phyloP scores from a whole-genome alignment of 1,140 invertebrate genomes.

The Tenebrio molitor region DNA sequence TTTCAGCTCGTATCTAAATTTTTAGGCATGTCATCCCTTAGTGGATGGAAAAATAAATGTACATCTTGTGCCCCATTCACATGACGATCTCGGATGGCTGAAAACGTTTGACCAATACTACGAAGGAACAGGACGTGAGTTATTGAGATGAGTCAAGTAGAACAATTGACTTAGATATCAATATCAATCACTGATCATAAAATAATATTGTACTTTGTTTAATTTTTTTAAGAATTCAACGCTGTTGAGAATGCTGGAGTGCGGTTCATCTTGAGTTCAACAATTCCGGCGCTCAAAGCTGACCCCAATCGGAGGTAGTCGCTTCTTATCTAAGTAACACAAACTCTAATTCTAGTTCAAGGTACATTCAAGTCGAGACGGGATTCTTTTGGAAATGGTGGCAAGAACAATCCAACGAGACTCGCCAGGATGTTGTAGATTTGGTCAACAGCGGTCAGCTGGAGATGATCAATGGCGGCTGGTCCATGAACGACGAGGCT shows the following conservation, averaged over 20 bases:
- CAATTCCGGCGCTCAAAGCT: slow-evolving; percentile 74
- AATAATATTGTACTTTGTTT: not conserved
- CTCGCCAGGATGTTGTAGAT: slow-evolving; percentile 65
- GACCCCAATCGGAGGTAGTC: slow-evolving; percentile 76
- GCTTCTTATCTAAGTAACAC: not conserved
- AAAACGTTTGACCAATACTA: slow-evolving; percentile 90
- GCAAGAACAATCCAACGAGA: slow-evolving; percentile 71
- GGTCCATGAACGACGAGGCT: slow-evolving; percentile 88
- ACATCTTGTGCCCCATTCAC: slow-evolving; percentile 79
- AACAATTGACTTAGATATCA: too few relatives aligned
- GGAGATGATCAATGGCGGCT: slow-evolving; percentile 81
- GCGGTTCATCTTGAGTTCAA: slow-evolving; percentile 81
- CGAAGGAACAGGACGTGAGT: slow-evolving; percentile 68
- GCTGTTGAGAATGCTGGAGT: slow-evolving; percentile 66
- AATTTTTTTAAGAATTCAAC: not conserved
- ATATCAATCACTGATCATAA: too few relatives aligned
- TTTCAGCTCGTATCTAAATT: too few relatives aligned
- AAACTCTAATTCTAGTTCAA: too few relatives aligned
- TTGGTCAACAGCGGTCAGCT: slow-evolving; percentile 74
- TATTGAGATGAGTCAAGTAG: too few relatives aligned
- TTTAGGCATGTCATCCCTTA: slow-evolving; percentile 64
- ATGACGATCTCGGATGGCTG: slow-evolving; percentile 89
- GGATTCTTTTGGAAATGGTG: slow-evolving; percentile 78
- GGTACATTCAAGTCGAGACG: slow-evolving; percentile 63
- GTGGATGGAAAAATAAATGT: slow-evolving; percentile 72